Conservation (phyloP, 2,888 invertebrate species). For the Linnaemya vulpina region DNA sequence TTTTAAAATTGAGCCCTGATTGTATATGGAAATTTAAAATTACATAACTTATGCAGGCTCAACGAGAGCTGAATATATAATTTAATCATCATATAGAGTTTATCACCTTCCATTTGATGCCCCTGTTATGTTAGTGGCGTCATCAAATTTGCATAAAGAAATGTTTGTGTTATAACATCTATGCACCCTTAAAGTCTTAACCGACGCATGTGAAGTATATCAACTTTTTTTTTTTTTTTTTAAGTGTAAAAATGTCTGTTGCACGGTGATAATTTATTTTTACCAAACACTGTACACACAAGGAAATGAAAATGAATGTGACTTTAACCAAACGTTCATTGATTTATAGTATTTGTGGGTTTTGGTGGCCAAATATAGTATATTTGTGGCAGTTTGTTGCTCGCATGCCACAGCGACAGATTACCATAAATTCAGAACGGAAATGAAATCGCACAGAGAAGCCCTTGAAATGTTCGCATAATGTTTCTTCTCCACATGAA, state of each 20-base stretch:
- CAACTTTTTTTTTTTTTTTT: neutral
- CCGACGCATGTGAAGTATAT: no score
- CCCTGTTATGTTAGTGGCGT: no score
- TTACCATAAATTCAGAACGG: slow-evolving; percentile 72
- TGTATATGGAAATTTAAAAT: no score
- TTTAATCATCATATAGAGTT: no score
- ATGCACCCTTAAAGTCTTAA: no score
- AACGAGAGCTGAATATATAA: no score
- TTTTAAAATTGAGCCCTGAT: no score
- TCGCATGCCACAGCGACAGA: slow-evolving; percentile 62
- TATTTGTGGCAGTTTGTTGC: slow-evolving; percentile 40
- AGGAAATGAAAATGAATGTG: neutral
- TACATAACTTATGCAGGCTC: no score
- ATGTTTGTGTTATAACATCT: no score
- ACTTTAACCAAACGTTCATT: slow-evolving; percentile 19
- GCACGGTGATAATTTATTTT: slow-evolving; percentile 5
- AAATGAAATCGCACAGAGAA: slow-evolving; percentile 71
- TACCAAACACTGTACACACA: neutral
- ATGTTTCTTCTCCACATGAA: slow-evolving; percentile 28
- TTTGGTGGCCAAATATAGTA: neutral
- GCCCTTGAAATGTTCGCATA: slow-evolving; percentile 60
- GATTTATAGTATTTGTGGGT: neutral
- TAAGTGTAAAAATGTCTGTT: neutral
- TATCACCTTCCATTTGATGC: no score
- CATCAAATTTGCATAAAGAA: no score